Conservation (phyloP, 2,797 vertebrate species). For the Typhlichthys eigenmanni region DNA sequence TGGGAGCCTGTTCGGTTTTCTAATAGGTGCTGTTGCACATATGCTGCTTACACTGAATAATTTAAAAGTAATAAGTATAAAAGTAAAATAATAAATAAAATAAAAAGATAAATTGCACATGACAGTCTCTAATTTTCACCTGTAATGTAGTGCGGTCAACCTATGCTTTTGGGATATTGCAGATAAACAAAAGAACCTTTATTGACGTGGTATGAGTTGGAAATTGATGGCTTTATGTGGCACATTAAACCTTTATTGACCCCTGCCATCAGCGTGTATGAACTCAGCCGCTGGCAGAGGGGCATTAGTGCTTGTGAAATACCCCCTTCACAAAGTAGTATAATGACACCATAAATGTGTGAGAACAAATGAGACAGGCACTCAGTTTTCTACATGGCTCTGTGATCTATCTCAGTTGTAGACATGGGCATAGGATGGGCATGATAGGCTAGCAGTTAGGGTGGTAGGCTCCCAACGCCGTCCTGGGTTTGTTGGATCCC, state of each 20-base stretch:
- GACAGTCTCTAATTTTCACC: background rate
- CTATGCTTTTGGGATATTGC: background rate
- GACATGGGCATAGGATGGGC: too few relatives aligned
- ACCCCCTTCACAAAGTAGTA: background rate
- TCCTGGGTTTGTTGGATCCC: background rate
- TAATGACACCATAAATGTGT: too few relatives aligned
- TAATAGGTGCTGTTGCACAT: background rate
- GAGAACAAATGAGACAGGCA: too few relatives aligned
- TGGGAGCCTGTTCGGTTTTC: conserved; percentile 2
- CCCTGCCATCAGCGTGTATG: background rate
- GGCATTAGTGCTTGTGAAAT: background rate
- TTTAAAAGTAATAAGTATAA: too few relatives aligned
- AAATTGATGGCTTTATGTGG: background rate
- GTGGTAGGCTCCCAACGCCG: too few relatives aligned
- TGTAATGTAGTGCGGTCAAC: background rate
- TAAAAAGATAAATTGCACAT: too few relatives aligned
- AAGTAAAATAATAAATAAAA: too few relatives aligned
- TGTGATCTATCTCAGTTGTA: too few relatives aligned
- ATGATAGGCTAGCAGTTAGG: too few relatives aligned
- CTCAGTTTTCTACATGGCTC: too few relatives aligned
- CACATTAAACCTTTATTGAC: background rate
- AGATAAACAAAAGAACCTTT: background rate
- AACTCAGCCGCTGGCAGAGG: background rate
- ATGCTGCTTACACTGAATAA: background rate
- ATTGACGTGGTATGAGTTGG: background rate